Base-by-base conservation (phyloP, 2,888 invertebrate genomes). In the Eupithecia abbreviata region DNA sequence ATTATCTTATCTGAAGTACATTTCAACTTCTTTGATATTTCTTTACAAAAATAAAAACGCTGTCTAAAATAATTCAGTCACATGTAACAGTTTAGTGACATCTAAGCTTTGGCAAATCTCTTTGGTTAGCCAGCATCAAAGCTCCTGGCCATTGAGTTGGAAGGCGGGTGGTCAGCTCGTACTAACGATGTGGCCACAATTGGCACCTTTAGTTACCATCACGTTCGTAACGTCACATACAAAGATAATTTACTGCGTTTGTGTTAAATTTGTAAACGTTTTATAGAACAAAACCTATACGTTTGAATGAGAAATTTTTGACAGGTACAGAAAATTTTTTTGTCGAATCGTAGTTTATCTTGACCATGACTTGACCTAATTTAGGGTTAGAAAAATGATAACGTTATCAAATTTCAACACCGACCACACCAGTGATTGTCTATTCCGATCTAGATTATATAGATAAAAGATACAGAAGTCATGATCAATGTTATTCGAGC, bases 181-280 rank as follows among this genome's bases (percentile, higher is more conserved):
- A 82, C 83, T 92, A 92, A 92, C 89, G 92, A 91, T 84, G 90
- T 87, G 81, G 79, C 84, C 87, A 78, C 87, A 87, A 94, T 93
- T 93, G 93, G 90, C 92, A 86, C 89, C 85, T 88, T 94, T 93
- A 93, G 82, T 84, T 76, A 82, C 83, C 84, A 87, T 89, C 93
- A 94, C 93, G 93, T 92, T 86, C 90, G 75, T 13, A n/a, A 43
- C 4, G 15, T 45, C 47, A 3, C 69, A 18, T 47, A 66, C 66
- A 69, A 76, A 84, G 86, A 87, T 89, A 88, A 85, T 81, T 76
- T 62, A 47, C 10, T 75, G 71, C 66, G 58, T 73, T 67, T 75
- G 9, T 71, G 51, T 51, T 71, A 45, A 42, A 71, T 69, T 42
- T 42, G 66, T 66, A 41, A 49, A 73, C 77, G 70, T 49, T 69